Percentiles rank a stretch among this genome's conserved stretches.
These are phyloP conservation scores for Coccyzus lansbergi DNA, from an alignment of 2,797 vertebrate genomes.

Conservation along the genomic window DNA sequence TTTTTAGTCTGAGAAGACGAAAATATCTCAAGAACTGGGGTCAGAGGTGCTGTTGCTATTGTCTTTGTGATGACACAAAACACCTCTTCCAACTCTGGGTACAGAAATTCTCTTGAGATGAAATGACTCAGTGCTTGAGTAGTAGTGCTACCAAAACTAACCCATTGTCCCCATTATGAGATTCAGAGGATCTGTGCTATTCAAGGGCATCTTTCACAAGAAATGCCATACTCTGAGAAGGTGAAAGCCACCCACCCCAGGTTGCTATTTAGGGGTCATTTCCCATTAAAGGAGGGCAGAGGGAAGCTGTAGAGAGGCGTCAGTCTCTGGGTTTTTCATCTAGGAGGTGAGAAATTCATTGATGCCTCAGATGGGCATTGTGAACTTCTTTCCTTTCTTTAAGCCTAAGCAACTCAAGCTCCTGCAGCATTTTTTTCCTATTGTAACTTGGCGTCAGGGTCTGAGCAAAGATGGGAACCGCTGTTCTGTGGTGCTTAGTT, in stretches of 20 bases:
- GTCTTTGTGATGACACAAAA: background rate
- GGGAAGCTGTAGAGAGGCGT: background rate
- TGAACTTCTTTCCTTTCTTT: constrained; percentile 31
- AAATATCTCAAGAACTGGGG: background rate
- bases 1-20: background rate
- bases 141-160: background rate
- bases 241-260: background rate
- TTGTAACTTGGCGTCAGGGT: background rate
- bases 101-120: background rate
- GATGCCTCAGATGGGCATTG: background rate
- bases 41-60: background rate
- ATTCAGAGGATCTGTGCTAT: background rate
- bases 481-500: background rate
- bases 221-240: background rate
- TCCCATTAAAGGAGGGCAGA: background rate
- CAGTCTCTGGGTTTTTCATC: background rate
- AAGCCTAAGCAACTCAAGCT: background rate
- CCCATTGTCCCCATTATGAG: background rate
- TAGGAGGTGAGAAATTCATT: background rate
- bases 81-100: rapidly evolving
- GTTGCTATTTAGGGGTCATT: background rate
- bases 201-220: background rate
- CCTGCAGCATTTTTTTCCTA: background rate
- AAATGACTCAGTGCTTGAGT: background rate
- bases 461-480: background rate